A percentile compares a stretch with the other conserved stretches of the same genome.
Conservation (phyloP, 2,888 invertebrate genomes). For the Lissonota sp. region DNA sequence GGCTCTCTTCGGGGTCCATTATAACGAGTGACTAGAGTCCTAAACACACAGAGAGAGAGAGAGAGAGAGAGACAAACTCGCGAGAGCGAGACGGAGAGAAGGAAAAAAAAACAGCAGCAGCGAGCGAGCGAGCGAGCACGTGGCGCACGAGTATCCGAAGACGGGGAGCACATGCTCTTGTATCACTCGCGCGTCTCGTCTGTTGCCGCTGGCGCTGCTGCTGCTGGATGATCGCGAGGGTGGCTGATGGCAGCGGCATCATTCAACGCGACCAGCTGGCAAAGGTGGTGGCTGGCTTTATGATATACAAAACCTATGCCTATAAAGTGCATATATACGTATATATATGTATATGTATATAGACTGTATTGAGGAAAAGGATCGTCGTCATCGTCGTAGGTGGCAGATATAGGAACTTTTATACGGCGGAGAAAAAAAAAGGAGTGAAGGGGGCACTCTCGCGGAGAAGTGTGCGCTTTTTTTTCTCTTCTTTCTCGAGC, state of each 20-base stretch:
- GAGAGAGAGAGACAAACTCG: too few species aligned
- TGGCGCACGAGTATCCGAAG: slow-evolving; percentile 61
- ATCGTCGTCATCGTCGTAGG: slow-evolving; percentile 46
- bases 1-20: slow-evolving; percentile 49
- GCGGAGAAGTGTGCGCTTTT: slow-evolving; percentile 22
- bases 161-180: slow-evolving; percentile 64
- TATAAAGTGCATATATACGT: slow-evolving; percentile 14
- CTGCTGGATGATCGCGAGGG: slow-evolving; percentile 62
- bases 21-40: slow-evolving; percentile 7
- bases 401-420: slow-evolving; percentile 48
- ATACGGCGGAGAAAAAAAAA: slow-evolving; percentile 16
- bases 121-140: slow-evolving; percentile 45
- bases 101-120: neutral
- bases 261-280: slow-evolving; percentile 68
- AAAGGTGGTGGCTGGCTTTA: slow-evolving; percentile 64
- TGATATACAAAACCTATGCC: slow-evolving; percentile 50
- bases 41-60: slow-evolving; percentile 10
- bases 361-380: neutral
- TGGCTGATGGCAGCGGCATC: slow-evolving; percentile 50
- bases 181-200: slow-evolving; percentile 34
- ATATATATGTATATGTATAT: slow-evolving; percentile 43
- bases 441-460: slow-evolving; percentile 34
- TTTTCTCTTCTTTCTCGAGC: slow-evolving; percentile 7
- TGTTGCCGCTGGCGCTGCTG: slow-evolving; percentile 31
- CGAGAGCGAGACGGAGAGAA: too few species aligned